These are phyloP conservation scores for Henricia sp. DNA, from an alignment of 53 echinoderm and acorn worm species.

Conservation along the genomic window DNA sequence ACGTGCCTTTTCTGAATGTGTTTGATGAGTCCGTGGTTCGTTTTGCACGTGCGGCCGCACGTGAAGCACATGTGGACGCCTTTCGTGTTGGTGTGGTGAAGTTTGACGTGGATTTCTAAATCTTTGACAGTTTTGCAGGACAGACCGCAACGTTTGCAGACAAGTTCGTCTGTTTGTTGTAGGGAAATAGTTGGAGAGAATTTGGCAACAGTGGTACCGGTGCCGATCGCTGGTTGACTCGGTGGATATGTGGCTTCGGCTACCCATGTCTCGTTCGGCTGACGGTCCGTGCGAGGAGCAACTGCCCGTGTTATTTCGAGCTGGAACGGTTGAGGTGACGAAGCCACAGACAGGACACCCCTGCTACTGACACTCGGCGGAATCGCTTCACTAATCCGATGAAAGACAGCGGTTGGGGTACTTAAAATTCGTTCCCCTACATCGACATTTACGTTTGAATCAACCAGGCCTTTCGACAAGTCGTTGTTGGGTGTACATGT, in stretches of 20 bases:
- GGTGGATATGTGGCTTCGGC: neutral
- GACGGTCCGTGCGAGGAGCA: neutral
- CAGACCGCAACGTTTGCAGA: slow-evolving; percentile 5
- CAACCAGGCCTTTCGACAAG: too few species aligned
- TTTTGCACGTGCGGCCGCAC: slow-evolving; percentile 50
- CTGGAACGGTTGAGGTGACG: neutral
- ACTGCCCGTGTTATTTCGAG: neutral
- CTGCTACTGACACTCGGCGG: too few species aligned
- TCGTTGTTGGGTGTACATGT: too few species aligned
- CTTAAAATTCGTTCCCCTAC: too few species aligned
- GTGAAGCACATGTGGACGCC: slow-evolving; percentile 54
- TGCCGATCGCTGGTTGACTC: neutral
- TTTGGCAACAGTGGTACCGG: neutral
- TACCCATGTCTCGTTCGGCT: neutral
- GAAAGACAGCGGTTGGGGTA: too few species aligned
- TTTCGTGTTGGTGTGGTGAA: slow-evolving; percentile 59
- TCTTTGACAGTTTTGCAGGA: slow-evolving; percentile 19
- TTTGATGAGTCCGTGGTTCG: slow-evolving; percentile 34
- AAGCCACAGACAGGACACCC: too few species aligned
- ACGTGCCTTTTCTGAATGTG: slow-evolving; percentile 66
- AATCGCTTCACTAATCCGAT: too few species aligned
- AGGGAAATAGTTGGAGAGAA: too few species aligned
- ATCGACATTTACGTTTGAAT: too few species aligned
- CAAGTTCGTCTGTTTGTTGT: neutral
- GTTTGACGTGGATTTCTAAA: slow-evolving; percentile 10